Conservation (phyloP, 2,113 vertebrate genomes). For the Vombatus ursinus region DNA sequence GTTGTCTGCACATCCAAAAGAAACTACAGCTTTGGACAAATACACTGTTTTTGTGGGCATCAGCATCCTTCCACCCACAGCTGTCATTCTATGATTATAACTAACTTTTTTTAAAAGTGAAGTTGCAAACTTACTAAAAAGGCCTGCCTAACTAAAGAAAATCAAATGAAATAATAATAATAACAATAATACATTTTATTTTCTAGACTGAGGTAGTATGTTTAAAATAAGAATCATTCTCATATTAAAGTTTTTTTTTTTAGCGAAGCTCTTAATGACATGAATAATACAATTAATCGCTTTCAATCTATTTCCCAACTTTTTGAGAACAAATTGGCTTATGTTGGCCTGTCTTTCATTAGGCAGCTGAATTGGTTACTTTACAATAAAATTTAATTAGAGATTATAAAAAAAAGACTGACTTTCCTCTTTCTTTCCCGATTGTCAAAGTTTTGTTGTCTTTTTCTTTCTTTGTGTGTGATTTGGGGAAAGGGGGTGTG, state of each 20-base stretch:
- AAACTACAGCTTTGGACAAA: slow-evolving; percentile 27
- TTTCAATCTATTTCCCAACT: neutral
- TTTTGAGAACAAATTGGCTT: slow-evolving; percentile 1
- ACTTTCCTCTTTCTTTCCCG: slow-evolving; percentile 18
- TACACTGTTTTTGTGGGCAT: neutral
- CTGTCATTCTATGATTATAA: neutral
- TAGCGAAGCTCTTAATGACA: neutral
- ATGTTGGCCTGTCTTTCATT: neutral
- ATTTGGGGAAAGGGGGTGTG: neutral
- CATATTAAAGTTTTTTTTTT: neutral
- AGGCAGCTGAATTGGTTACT: slow-evolving; percentile 31
- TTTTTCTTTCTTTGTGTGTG: slow-evolving; percentile 4
- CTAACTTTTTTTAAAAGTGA: slow-evolving; percentile 2
- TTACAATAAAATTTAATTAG: slow-evolving; percentile 35
- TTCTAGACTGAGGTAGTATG: neutral
- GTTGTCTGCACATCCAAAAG: slow-evolving; percentile 25
- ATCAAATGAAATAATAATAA: neutral
- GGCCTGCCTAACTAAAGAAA: neutral
- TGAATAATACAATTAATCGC: neutral
- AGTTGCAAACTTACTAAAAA: slow-evolving; percentile 32
- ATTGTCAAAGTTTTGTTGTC: neutral
- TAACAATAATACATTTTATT: neutral
- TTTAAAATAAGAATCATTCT: neutral
- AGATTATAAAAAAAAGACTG: neutral
- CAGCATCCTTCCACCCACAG: neutral